phyloP scores from a whole-genome alignment of 2,888 invertebrate genomes.

The Drosophila merina region DNA sequence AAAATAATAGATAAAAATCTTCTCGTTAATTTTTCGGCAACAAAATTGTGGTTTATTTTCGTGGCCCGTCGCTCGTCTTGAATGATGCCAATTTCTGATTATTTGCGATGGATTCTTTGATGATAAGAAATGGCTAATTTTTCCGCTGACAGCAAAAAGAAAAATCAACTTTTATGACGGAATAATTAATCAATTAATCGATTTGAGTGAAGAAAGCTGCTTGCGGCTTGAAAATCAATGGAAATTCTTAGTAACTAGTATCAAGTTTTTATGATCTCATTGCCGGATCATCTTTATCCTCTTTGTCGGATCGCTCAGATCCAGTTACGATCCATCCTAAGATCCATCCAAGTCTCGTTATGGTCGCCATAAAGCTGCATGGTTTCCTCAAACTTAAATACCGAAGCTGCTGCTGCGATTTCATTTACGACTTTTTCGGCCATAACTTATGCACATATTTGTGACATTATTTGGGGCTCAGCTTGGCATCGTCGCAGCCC shows the following conservation, averaged over 20 bases:
- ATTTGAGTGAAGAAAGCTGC: slow-evolving; percentile 1
- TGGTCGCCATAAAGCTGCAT: slow-evolving; percentile 20
- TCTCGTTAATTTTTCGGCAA: slow-evolving; percentile 44
- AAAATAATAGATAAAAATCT: slow-evolving; percentile 17
- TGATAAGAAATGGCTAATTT: slow-evolving; percentile 63
- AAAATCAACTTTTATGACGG: slow-evolving; percentile 10
- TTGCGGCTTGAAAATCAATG: not conserved
- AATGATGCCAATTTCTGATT: slow-evolving; percentile 77
- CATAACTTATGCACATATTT: slow-evolving; percentile 77
- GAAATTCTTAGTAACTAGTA: not conserved
- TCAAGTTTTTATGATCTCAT: not conserved
- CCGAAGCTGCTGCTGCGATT: slow-evolving; percentile 50
- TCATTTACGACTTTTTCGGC: slow-evolving; percentile 59
- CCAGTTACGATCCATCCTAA: slow-evolving; percentile 10
- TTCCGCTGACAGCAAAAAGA: slow-evolving; percentile 12
- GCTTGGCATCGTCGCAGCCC: not conserved
- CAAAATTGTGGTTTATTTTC: slow-evolving; percentile 63
- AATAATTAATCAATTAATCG: slow-evolving; percentile 26
- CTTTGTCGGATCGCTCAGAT: slow-evolving; percentile 8
- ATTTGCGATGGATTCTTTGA: slow-evolving; percentile 80
- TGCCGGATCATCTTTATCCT: not conserved
- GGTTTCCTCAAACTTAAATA: slow-evolving; percentile 8
- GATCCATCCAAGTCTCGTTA: slow-evolving; percentile 26
- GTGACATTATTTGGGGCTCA: slow-evolving; percentile 56
- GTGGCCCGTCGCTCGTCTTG: slow-evolving; percentile 30